A percentile compares a stretch with the other conserved stretches of the same genome.
Conservation (phyloP, 1,140 invertebrate species). For the Drosophila cardini region DNA sequence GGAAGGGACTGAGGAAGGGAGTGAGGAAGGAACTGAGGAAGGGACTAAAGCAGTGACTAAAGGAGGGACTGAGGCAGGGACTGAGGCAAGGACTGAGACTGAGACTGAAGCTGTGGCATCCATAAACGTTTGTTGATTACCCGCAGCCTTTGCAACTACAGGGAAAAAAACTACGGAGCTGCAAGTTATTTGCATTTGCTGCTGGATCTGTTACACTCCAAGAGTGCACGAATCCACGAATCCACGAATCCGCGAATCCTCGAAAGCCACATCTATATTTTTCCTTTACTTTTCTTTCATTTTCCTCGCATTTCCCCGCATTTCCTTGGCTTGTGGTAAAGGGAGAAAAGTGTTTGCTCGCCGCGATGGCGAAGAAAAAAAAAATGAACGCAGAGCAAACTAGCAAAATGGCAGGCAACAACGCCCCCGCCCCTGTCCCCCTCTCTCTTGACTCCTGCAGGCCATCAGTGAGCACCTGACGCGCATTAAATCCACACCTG, state of each 20-base stretch:
- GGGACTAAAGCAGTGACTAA: too few species aligned
- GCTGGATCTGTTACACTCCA: conserved; percentile 76
- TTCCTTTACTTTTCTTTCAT: conserved; percentile 21
- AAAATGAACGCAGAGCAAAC: conserved; percentile 9
- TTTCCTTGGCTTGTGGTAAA: conserved; percentile 50
- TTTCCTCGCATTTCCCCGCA: neutral
- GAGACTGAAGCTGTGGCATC: conserved; percentile 41
- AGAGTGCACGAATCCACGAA: conserved; percentile 40
- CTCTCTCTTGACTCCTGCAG: neutral
- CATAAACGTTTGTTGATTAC: conserved; percentile 81
- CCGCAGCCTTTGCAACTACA: conserved; percentile 70
- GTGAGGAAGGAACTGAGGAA: too few species aligned
- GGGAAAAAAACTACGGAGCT: conserved; percentile 9
- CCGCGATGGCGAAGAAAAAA: conserved; percentile 45
- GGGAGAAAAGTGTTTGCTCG: conserved; percentile 71
- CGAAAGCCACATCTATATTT: conserved; percentile 32
- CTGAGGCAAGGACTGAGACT: neutral
- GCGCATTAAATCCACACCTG: conserved; percentile 36
- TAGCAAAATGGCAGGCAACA: conserved; percentile 18
- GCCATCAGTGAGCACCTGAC: conserved; percentile 17
- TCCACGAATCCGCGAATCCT: neutral
- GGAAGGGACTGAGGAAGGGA: too few species aligned
- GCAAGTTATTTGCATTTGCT: conserved; percentile 78
- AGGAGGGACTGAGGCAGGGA: neutral
- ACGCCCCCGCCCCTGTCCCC: neutral